Evolutionary conservation across 2,888 invertebrate species (phyloP), one percentile per base, ranked within the genome.

Genomic region (Baccha elongata): DNA sequence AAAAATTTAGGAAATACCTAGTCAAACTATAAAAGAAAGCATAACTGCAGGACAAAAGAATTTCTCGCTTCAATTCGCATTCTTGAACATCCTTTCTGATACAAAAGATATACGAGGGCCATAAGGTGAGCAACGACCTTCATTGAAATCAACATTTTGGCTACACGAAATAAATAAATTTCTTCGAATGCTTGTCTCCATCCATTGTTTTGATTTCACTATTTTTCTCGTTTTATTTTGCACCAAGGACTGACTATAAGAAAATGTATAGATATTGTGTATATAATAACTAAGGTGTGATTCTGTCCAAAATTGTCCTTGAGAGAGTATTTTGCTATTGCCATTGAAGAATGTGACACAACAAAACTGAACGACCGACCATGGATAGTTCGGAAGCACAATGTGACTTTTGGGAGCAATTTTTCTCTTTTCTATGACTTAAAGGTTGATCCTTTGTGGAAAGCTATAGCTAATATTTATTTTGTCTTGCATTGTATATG

Each of bases 331-430:
- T 26, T 44, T 42, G 3, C 13, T n/a, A n/a, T 44, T 44, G 44
- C 26, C 60, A 60, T 60, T 60, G 60, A 60, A 44, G 44, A 60
- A 60, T 44, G 29, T 44, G 7, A 26, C n/a, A 23, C 5, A 23
- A 23, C 13, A 23, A 1, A 37, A 21, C 26, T 11, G 6, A 52
- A 15, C 13, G 29, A 11, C 42, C 29, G 0, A 42, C 11, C n/a
- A 37, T 2, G 15, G 8, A 2, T 29, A 48, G 21, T 6, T 15
- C n/a, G 37, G 32, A 64, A 44, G 44, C 8, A 19, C 23, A 23
- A 71, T 71, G 42, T 42, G 71, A 64, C 76, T 71, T 64, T 64
- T 62, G 76, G 76, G 76, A 78, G 64, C 58, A 65, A 78, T 78
- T 78, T 78, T 71, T 50, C 29, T 65, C 37, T 35, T 69, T 42